Base-by-base conservation (phyloP, 2,113 vertebrate genomes). In the Hippotragus niger region DNA sequence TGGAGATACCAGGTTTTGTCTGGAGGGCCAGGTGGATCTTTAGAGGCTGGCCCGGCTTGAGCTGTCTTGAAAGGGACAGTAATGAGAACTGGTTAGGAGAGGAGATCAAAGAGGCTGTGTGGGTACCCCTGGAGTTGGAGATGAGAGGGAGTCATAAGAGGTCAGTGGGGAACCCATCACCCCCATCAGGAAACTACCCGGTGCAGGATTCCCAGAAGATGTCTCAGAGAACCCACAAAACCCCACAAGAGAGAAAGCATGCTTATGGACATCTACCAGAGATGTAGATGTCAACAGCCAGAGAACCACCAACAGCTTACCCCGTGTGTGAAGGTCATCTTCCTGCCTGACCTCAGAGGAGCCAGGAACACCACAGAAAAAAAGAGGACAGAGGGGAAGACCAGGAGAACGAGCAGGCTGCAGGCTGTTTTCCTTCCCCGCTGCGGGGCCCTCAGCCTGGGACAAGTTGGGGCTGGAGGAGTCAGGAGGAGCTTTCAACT, bases 361-460 rank as follows among this genome's bases (percentile, higher is more conserved):
- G 27, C 17, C n/a, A 84, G 40, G 76, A 31, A 31, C 19, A n/a
- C 23, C 74, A 33, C 4, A 31, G 45, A 23, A 43, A 7, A 33
- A 27, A 33, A 29, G 19, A 57, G 40, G 29, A n/a, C 13, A 23
- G 17, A n/a, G 31, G 9, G 0, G 47, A 78, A 27, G 45, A 58
- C 6, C 53, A 21, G 43, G 19, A 86, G 45, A 52, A 29, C 11
- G 14, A 25, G 25, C 3, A 13, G 33, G 14, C 27, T 36, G 16
- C 5, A n/a, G 47, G 52, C 33, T 29, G 7, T 4, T 80, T 15
- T 23, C 11, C 11, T 84, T 53, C 7, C 13, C 64, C 6, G 1
- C 4, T 3, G 7, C 8, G 1, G 36, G n/a, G 27, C 6, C 55
- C 47, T 19, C 0, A 4, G 33, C 21, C 52, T 4, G 2, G 36